Conservation (phyloP, 2,888 invertebrate species). For the Limnephilus marmoratus region DNA sequence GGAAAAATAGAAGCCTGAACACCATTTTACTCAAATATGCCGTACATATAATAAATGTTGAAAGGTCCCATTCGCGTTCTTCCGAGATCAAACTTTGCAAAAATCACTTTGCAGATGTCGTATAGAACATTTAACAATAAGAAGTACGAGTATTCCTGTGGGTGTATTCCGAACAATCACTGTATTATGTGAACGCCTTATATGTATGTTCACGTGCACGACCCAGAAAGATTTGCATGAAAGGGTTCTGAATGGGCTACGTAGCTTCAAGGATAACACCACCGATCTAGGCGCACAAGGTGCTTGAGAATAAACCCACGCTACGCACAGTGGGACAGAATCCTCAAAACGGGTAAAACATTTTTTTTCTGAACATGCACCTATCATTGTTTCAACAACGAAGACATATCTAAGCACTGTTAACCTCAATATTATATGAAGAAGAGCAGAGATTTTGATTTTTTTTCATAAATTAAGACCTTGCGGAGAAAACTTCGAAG, state of each 20-base stretch:
- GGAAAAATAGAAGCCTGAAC: too few species aligned
- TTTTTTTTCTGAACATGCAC: neutral
- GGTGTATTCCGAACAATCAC: neutral
- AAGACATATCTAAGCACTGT: neutral
- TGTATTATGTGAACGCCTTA: neutral
- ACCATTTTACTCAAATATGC: too few species aligned
- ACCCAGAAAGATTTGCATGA: neutral
- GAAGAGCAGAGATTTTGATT: too few species aligned
- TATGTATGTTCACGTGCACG: neutral
- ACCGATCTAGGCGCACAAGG: neutral
- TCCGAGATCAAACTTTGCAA: too few species aligned
- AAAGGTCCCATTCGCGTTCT: too few species aligned
- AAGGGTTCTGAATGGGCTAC: neutral
- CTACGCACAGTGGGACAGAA: neutral
- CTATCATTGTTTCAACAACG: neutral
- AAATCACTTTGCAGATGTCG: neutral
- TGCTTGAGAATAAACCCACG: neutral
- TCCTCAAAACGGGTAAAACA: neutral
- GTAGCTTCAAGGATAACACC: neutral
- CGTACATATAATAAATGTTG: too few species aligned
- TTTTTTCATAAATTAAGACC: too few species aligned
- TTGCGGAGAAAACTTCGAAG: too few species aligned
- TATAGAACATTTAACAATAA: neutral
- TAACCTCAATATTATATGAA: too few species aligned
- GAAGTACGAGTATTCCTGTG: neutral